Evolutionary conservation across 2,888 invertebrate genomes (phyloP).

Genomic region (Plebejus melissa): DNA sequence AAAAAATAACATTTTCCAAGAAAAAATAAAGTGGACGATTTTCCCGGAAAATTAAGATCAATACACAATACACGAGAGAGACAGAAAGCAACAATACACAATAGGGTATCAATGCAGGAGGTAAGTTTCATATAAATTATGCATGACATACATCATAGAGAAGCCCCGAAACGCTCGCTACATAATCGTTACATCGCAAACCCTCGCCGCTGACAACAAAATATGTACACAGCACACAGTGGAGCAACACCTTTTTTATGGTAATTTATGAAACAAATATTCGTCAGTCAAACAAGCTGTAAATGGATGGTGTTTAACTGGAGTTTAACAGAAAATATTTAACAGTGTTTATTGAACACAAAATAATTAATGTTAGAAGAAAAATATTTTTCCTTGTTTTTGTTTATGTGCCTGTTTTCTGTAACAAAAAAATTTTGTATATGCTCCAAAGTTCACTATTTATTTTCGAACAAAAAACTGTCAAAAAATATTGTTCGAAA

Average conservation of each 20-base stretch:
- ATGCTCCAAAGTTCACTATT: too few species aligned
- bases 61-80: background rate
- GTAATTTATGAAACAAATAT: slow-evolving; percentile 25
- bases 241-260: background rate
- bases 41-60: background rate
- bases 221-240: slow-evolving; percentile 13
- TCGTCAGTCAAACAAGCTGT: slow-evolving; percentile 4
- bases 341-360: background rate
- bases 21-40: background rate
- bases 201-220: slow-evolving; percentile 10
- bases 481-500: background rate
- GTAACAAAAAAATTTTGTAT: too few species aligned
- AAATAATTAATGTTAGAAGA: background rate
- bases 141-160: slow-evolving; percentile 21
- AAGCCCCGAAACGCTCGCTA: slow-evolving; percentile 22
- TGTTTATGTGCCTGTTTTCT: background rate
- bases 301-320: background rate
- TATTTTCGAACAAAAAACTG: too few species aligned
- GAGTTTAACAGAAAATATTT: background rate
- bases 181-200: slow-evolving; percentile 3
- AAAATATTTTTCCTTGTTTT: background rate
- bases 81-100: background rate
- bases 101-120: slow-evolving; percentile 13
- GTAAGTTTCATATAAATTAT: slow-evolving; percentile 15
- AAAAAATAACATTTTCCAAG: background rate